Evolutionary conservation across 2,888 invertebrate species (phyloP).

Genomic region (Himalopsyche tibetana): DNA sequence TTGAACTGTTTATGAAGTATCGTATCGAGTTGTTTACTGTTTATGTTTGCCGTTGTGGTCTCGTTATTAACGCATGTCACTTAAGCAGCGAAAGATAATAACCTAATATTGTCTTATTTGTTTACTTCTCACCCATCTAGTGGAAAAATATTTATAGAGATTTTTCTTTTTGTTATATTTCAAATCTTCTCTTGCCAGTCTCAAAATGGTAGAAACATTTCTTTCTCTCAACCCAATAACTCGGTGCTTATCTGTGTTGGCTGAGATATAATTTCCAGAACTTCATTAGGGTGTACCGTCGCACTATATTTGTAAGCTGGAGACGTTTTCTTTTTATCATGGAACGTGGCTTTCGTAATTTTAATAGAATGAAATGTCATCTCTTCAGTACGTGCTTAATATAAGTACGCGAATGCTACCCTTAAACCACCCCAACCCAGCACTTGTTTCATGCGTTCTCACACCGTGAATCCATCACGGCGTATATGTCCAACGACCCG

Average conservation of each 20-base stretch:
- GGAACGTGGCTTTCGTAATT: slow-evolving; percentile 24
- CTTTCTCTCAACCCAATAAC: no score
- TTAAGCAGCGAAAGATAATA: no score
- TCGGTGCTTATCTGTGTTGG: not conserved
- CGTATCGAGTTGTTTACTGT: no score
- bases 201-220: no score
- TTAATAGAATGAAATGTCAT: slow-evolving; percentile 30
- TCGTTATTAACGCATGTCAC: no score
- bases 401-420: slow-evolving; percentile 9
- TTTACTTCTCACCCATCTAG: no score
- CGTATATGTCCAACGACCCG: not conserved
- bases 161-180: no score
- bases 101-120: no score
- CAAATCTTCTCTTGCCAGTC: no score
- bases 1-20: no score
- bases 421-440: not conserved
- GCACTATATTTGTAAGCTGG: not conserved
- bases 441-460: slow-evolving; percentile 26
- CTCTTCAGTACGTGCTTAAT: slow-evolving; percentile 21
- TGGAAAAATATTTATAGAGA: no score
- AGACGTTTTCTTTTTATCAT: slow-evolving; percentile 8
- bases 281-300: not conserved
- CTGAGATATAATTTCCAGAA: not conserved
- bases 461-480: not conserved
- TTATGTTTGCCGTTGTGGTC: no score